Evolutionary conservation across 2,888 invertebrate species (phyloP).

Genomic region (Drosophila testacea): DNA sequence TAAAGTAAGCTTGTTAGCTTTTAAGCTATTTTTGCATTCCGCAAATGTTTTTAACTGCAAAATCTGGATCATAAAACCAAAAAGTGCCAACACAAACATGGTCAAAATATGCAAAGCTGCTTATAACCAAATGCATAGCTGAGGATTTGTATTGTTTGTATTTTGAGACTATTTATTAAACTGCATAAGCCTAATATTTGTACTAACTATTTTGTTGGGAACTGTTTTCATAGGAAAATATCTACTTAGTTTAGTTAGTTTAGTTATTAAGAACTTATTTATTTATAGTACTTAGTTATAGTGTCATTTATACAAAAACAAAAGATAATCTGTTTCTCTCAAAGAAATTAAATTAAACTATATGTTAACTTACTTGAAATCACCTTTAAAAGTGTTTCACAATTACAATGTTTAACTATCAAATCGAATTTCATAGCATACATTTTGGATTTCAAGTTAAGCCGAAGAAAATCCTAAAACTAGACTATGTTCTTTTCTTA

Average conservation of each 20-base stretch:
- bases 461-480: too few species aligned
- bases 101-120: constrained; percentile 26
- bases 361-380: too few species aligned
- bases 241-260: too few species aligned
- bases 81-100: constrained; percentile 6
- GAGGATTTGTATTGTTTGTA: background rate
- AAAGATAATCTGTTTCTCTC: too few species aligned
- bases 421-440: background rate
- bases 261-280: too few species aligned
- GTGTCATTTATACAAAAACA: too few species aligned
- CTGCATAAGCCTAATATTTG: background rate
- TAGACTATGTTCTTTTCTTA: too few species aligned
- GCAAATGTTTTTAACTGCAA: constrained; percentile 7
- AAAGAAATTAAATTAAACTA: too few species aligned
- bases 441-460: background rate
- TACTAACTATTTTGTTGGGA: background rate
- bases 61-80: background rate
- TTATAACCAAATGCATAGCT: background rate
- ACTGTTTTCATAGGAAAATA: background rate
- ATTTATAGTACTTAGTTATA: too few species aligned
- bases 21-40: constrained; percentile 18
- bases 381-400: too few species aligned
- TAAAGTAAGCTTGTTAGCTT: constrained; percentile 35
- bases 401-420: background rate
- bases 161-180: background rate